Base-by-base conservation (phyloP, 2,888 invertebrate species). In the Pammene fasciana region DNA sequence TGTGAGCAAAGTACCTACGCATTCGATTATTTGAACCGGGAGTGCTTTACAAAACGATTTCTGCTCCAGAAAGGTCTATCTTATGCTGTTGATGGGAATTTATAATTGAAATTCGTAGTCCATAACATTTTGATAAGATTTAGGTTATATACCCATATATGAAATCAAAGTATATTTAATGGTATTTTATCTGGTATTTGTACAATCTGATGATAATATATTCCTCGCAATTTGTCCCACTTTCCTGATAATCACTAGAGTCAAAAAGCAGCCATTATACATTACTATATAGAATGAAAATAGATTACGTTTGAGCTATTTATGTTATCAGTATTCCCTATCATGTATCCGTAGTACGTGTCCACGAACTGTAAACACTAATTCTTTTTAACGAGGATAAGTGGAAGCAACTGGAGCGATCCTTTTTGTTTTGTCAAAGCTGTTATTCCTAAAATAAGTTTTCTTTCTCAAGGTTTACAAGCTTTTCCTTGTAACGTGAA, bases 401-500 rank as follows among this genome's bases (percentile, higher is more conserved):
- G n/a, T 36, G 9, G 10, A 18, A 61, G 6, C 11, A 52, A 18
- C 18, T 10, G 45, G 11, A 36, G 26, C 5, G 16, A 2, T 41
- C n/a, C 16, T 36, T 38, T 59, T 54, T 54, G 6, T 41, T 45
- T 54, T 64, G 64, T 59, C 54, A 46, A 55, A 48, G 65, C 46
- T 38, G 57, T 60, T 54, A 54, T 54, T 59, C 54, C 54, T 48
- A 16, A 65, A 70, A 60, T 70, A 70, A 65, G 54, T 70, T 64
- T 59, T 65, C 64, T 54, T 70, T 65, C 65, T 59, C 46, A 70
- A 70, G 70, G 65, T 70, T 70, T 65, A 60, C 70, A 65, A 65
- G 59, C 48, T 70, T 70, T 70, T 70, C 65, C 70, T 70, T 70
- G 60, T 70, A 80, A 82, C 84, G 80, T 77, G 80, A 81, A 79